Base-by-base conservation (phyloP, 2,797 vertebrate species). In the Anolis apletophallus region DNA sequence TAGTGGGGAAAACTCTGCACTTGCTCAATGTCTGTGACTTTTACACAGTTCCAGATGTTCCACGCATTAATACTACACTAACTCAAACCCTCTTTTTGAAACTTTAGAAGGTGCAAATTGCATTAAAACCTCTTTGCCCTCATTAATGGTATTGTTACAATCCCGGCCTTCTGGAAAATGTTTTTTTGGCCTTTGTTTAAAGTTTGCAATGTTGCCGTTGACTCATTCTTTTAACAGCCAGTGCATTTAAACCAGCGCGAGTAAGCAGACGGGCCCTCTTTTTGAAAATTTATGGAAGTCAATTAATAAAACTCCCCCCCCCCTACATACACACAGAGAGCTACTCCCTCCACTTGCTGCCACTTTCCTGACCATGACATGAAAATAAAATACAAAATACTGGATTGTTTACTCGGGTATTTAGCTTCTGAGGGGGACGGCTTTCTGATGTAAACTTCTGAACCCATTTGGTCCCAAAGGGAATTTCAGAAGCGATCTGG, bases 41-140 rank as follows among this genome's bases (percentile, higher is more conserved):
- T 96, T 96, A 96, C 95, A 95, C 88, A 96, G 94, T 97, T 97
- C 97, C 97, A 97, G 97, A 97, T 97, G 97, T 97, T 96, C 95
- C 92, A 91, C 89, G 94, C 96, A 96, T 97, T 97, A 97, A 96
- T 96, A 97, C 96, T 94, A 92, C 92, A 96, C 96, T 96, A 96
- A 96, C 96, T 95, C 95, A 95, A 95, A 96, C 95, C 91, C 94
- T 96, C 96, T 96, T 97, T 97, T 96, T 96, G 96, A 97, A 97
- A 97, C 96, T 96, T 96, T 95, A 97, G 97, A 96, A 97, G 81
- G 96, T 96, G 96, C 92, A 97, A 97, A 97, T 97, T 97, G 96
- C 96, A 97, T 97, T 97, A 97, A 96, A 95, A 97, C 95, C 95
- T 95, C 94, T 96, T 95, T 97, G 94, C 96, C 97, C 97, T 97